Conservation (phyloP, 2,113 vertebrate genomes). For the Ramphastos sulfuratus region DNA sequence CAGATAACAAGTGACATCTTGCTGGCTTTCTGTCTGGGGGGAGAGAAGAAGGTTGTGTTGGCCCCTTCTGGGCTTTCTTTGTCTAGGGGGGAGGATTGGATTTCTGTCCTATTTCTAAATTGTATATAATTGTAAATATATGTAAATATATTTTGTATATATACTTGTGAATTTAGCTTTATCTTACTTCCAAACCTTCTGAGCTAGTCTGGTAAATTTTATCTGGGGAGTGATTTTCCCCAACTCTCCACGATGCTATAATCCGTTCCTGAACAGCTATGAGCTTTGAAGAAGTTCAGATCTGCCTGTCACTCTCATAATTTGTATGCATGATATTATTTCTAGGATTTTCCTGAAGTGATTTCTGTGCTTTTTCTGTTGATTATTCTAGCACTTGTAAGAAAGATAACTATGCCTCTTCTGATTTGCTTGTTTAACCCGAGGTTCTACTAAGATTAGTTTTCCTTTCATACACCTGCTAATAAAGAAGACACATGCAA, state of each 20-base stretch:
- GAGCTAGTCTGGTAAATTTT: too few species aligned
- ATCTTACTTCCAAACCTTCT: too few species aligned
- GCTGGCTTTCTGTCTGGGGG: too few species aligned
- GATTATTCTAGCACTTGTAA: background rate
- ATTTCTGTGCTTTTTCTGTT: background rate
- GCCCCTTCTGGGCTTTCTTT: too few species aligned
- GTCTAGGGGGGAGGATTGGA: too few species aligned
- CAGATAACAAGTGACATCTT: too few species aligned
- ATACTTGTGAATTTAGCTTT: too few species aligned
- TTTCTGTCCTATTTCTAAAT: too few species aligned
- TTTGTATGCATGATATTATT: background rate
- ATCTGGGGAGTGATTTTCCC: too few species aligned
- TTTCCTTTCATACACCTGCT: constrained; percentile 9
- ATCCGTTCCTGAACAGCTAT: background rate
- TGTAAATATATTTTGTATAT: too few species aligned
- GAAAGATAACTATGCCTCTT: constrained; percentile 11
- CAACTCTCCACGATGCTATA: background rate
- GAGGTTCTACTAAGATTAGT: background rate
- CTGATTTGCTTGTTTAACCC: constrained; percentile 29
- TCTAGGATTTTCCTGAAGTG: background rate
- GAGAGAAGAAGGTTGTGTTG: too few species aligned
- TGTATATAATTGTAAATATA: too few species aligned
- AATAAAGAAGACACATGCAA: constrained; percentile 22
- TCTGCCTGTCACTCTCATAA: background rate
- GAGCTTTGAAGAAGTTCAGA: background rate